phyloP scores from a whole-genome alignment of 2,888 invertebrate genomes.

The Xestobium rufovillosum region DNA sequence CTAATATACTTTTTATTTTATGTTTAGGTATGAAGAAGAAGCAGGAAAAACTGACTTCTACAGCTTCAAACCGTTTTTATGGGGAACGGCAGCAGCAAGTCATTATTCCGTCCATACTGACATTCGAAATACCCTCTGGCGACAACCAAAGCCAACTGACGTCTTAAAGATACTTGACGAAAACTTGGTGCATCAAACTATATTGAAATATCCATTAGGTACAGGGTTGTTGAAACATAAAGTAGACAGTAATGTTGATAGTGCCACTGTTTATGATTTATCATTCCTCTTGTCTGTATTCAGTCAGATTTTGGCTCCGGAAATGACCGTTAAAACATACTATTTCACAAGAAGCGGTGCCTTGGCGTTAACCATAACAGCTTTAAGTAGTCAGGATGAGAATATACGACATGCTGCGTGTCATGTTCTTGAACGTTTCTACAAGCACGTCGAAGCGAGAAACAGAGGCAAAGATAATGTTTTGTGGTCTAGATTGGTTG shows the following conservation, averaged over 20 bases:
- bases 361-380: constrained; percentile 61
- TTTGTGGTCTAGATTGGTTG: constrained; percentile 61
- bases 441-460: constrained; percentile 63
- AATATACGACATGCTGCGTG: constrained; percentile 65
- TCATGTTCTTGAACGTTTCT: constrained; percentile 65
- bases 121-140: constrained; percentile 53
- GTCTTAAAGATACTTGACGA: constrained; percentile 64
- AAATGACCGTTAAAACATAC: constrained; percentile 64
- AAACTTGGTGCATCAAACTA: constrained; percentile 57
- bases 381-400: constrained; percentile 60
- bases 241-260: constrained; percentile 25
- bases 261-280: constrained; percentile 64
- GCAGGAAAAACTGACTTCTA: constrained; percentile 34
- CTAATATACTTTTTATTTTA: neutral
- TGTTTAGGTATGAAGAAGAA: constrained; percentile 33
- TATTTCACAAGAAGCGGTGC: constrained; percentile 63
- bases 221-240: constrained; percentile 29
- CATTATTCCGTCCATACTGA: constrained; percentile 64
- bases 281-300: constrained; percentile 73
- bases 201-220: constrained; percentile 57
- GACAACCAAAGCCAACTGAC: constrained; percentile 65
- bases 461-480: constrained; percentile 56
- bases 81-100: constrained; percentile 73
- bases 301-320: constrained; percentile 65
- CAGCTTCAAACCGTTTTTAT: constrained; percentile 63